Evolutionary conservation across 2,797 vertebrate species (phyloP).

Genomic region (Myiotriccus ornatus): DNA sequence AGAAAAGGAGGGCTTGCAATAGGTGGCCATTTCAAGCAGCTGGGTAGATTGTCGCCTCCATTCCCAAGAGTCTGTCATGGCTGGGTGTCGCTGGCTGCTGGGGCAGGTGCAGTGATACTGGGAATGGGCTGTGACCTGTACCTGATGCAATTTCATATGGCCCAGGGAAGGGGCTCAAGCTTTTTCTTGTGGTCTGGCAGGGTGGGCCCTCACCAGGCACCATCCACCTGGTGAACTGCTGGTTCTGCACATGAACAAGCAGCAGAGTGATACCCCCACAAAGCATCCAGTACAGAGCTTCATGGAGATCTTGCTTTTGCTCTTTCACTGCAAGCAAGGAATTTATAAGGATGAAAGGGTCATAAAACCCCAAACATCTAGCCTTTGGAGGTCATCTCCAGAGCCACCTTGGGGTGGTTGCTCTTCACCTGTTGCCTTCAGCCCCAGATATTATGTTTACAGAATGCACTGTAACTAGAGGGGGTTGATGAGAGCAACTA

Average conservation of each 20-base stretch:
- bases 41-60: not conserved
- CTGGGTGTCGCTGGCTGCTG: not conserved
- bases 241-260: not conserved
- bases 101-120: not conserved
- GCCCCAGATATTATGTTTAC: not conserved
- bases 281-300: not conserved
- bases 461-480: not conserved
- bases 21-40: not conserved
- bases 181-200: not conserved
- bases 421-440: not conserved
- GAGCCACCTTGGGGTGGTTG: not conserved
- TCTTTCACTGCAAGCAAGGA: not conserved
- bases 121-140: not conserved
- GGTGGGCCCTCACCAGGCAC: not conserved
- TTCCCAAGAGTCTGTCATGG: not conserved
- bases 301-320: not conserved
- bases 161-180: not conserved
- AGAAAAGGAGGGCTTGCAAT: slow-evolving; percentile 14
- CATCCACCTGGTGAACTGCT: not conserved
- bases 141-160: not conserved
- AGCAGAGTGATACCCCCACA: not conserved
- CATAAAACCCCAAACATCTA: not conserved
- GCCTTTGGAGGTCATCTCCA: not conserved
- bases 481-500: not conserved
- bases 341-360: not conserved